These are phyloP conservation scores for Orussus abietinus DNA, from an alignment of 1,140 invertebrate genomes.

Conservation along the genomic window DNA sequence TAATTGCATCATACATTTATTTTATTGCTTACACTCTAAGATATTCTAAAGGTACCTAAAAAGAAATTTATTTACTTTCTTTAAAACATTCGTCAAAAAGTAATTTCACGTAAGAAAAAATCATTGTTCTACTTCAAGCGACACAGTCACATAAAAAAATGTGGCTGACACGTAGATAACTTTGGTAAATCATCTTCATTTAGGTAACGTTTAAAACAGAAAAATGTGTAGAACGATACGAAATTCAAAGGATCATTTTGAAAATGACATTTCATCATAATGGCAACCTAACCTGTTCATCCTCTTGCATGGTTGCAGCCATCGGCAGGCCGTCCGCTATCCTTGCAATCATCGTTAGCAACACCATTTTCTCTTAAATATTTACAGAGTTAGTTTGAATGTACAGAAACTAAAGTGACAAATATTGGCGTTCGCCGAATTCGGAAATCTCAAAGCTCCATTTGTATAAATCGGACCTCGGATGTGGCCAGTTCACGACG, in stretches of 20 bases:
- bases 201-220: too few relatives aligned
- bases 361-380: conserved; percentile 71
- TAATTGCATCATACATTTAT: conserved; percentile 10
- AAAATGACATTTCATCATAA: conserved; percentile 32
- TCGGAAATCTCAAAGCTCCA: conserved; percentile 15
- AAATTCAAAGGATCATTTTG: too few relatives aligned
- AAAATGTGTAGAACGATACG: too few relatives aligned
- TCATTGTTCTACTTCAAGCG: too few relatives aligned
- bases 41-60: too few relatives aligned
- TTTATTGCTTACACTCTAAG: neutral
- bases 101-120: too few relatives aligned
- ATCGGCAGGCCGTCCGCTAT: conserved; percentile 91
- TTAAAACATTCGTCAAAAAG: too few relatives aligned
- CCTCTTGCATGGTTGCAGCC: conserved; percentile 96
- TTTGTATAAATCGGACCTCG: conserved; percentile 12
- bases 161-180: too few relatives aligned
- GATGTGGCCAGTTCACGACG: conserved; percentile 15
- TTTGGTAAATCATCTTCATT: too few relatives aligned
- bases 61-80: too few relatives aligned
- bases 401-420: conserved; percentile 7
- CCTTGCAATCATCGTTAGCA: conserved; percentile 96
- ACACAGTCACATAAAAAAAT: too few relatives aligned
- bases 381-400: conserved; percentile 1
- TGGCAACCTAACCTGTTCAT: conserved; percentile 79
- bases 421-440: neutral